Evolutionary conservation across 37 sponge, comb jelly and placozoan genomes (phyloP), one percentile per base, ranked within the genome.

Genomic region (Beroe forskalii): DNA sequence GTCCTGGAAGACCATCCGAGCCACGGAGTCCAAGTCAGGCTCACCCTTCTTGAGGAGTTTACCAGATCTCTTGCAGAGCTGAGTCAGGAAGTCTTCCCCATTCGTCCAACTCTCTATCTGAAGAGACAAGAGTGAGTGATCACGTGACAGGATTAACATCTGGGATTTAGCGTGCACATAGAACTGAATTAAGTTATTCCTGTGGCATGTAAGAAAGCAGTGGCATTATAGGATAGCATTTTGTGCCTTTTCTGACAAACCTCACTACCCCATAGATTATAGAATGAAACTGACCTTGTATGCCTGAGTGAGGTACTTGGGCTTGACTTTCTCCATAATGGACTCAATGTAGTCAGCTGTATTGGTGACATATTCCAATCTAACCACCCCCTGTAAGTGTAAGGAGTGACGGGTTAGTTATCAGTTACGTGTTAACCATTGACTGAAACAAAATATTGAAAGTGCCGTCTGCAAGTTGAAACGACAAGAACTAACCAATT

Each of bases 11-110:
- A 99, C 90, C 92, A 96, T 94, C 67, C 93, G 93, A 9, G 99
- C 94, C 20, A 96, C 95, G 32, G 96, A 62, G 90, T 94, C 92
- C 25, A 95, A 24, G 62, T 99, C 99, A 20, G 95, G 95, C 35
- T 96, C 97, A 24, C 95, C 96, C 32, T 95, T 96, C 92, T 99
- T 99, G 66, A 96, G 62, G 23, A 99, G 92, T 62, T 93, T 93
- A 0, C 99, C 97, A 27, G 91, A 93, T 43, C 69, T 91, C 39
- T 28, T 67, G 32, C 95, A 94, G 33, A 99, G 41, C 41, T 94
- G 91, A 62, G 93, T 92, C 89, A 99, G 91, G 64, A 99, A 99
- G 55, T 99, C 96, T 48, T 61, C 90, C 0, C 93, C 90, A 83
- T 91, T 94, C 24, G 32, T 61, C 99, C 99, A 99, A 23, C 76